These are phyloP conservation scores for Chloroceryle amazona DNA, from an alignment of 2,797 vertebrate genomes.

Conservation along the genomic window DNA sequence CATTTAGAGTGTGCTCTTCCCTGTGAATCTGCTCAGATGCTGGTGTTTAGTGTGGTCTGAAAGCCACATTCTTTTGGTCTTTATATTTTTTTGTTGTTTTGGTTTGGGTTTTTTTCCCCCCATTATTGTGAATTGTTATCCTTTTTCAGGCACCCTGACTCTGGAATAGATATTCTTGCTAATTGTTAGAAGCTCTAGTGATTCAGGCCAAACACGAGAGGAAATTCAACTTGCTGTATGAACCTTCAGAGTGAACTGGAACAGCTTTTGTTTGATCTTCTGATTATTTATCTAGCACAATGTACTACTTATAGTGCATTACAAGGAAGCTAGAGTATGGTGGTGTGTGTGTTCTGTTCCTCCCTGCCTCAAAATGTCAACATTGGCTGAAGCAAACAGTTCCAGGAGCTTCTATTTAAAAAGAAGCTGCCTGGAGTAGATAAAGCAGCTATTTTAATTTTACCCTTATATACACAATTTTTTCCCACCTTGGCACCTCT, in stretches of 20 bases:
- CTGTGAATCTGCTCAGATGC: neutral
- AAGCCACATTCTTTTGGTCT: neutral
- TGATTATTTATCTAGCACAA: constrained; percentile 21
- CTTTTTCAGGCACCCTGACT: neutral
- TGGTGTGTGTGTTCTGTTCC: constrained; percentile 42
- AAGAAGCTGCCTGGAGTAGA: neutral
- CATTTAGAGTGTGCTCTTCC: neutral
- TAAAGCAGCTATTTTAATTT: constrained; percentile 15
- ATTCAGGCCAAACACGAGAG: neutral
- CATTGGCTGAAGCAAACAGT: constrained; percentile 27
- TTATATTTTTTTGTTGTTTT: too few relatives aligned
- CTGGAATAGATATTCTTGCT: neutral
- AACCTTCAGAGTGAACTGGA: constrained; percentile 7
- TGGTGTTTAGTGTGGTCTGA: neutral
- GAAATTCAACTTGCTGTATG: neutral
- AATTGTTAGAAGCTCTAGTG: neutral
- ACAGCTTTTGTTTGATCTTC: constrained; percentile 53
- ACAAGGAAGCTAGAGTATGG: constrained; percentile 27
- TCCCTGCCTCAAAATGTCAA: constrained; percentile 58
- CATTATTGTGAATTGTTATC: neutral
- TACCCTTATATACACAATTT: neutral
- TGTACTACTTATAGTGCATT: constrained; percentile 37
- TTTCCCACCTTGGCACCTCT: neutral
- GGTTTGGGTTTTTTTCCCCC: rapidly evolving
- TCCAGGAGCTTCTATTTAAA: constrained; percentile 43